Evolutionary conservation across 2,797 vertebrate species (phyloP).

Genomic region (Novumbra hubbsi): DNA sequence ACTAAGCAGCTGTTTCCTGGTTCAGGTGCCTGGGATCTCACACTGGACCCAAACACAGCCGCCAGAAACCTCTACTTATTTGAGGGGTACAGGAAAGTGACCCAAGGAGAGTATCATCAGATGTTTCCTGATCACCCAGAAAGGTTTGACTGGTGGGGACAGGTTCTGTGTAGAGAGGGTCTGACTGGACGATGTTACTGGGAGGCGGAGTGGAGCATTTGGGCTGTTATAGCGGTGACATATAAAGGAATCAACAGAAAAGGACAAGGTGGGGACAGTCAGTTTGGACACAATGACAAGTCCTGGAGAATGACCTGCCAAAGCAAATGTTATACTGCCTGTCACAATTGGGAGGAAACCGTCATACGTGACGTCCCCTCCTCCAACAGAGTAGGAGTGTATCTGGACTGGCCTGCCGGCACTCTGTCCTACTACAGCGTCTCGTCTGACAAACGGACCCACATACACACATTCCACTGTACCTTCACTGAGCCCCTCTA

Average conservation of each 20-base stretch:
- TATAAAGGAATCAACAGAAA: constrained; percentile 22
- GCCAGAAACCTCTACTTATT: constrained; percentile 10
- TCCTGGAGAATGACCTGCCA: constrained; percentile 20
- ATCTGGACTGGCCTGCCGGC: constrained; percentile 32
- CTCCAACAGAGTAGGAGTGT: constrained; percentile 17
- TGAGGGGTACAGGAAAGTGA: constrained; percentile 9
- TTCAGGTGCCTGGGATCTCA: constrained; percentile 33
- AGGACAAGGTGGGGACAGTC: neutral
- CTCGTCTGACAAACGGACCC: neutral
- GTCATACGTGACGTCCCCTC: too few species aligned
- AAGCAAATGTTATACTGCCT: neutral
- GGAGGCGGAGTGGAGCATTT: constrained; percentile 23
- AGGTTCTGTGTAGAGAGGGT: constrained; percentile 30
- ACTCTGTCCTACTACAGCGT: constrained; percentile 12
- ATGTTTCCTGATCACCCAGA: constrained; percentile 26
- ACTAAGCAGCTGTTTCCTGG: neutral
- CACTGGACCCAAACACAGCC: constrained; percentile 29
- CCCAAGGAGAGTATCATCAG: neutral
- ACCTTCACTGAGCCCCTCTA: constrained; percentile 18
- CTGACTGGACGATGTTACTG: constrained; percentile 31
- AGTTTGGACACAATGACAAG: constrained; percentile 20
- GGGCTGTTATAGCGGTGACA: neutral
- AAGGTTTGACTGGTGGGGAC: constrained; percentile 17
- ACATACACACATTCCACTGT: constrained; percentile 19
- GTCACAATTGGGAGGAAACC: constrained; percentile 8